These are phyloP conservation scores for Benthosema pterotum DNA, from an alignment of 2,797 vertebrate genomes.

Conservation along the genomic window DNA sequence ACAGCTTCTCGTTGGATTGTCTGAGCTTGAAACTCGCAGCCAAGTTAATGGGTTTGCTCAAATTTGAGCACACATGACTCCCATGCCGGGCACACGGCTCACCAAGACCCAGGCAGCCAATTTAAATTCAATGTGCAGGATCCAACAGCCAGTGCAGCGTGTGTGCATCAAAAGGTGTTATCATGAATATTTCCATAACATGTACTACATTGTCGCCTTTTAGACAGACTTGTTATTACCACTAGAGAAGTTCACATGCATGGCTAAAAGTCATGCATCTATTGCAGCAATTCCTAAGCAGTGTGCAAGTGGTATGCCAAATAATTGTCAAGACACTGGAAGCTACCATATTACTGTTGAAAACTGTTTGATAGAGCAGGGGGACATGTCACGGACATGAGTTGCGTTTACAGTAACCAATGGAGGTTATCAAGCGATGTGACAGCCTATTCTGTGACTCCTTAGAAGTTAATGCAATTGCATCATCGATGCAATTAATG, in stretches of 20 bases:
- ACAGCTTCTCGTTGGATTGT: slow-evolving; percentile 25
- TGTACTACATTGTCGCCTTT: not conserved
- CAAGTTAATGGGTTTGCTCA: slow-evolving; percentile 33
- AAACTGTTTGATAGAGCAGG: too few relatives aligned
- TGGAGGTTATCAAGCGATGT: too few relatives aligned
- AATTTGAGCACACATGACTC: slow-evolving; percentile 33
- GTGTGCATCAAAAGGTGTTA: slow-evolving; percentile 28
- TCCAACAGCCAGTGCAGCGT: slow-evolving; percentile 20
- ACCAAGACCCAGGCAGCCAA: slow-evolving; percentile 29
- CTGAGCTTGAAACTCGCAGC: slow-evolving; percentile 37
- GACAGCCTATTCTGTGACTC: too few relatives aligned
- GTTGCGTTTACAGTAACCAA: too few relatives aligned
- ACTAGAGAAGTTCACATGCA: not conserved
- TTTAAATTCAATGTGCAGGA: slow-evolving; percentile 26
- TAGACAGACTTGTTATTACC: not conserved
- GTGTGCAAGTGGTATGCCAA: too few relatives aligned
- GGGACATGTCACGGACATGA: too few relatives aligned
- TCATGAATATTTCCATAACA: slow-evolving; percentile 2
- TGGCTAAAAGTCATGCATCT: too few relatives aligned
- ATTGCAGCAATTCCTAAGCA: too few relatives aligned
- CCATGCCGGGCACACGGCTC: slow-evolving; percentile 19
- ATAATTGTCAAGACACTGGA: too few relatives aligned
- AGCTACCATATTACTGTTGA: too few relatives aligned
- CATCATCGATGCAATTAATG: too few relatives aligned
- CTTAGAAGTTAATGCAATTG: too few relatives aligned